Percentiles rank a stretch among this genome's conserved stretches.
These are phyloP conservation scores for Chymomyza fuscimana DNA, from an alignment of 2,888 invertebrate species.

Conservation along the genomic window DNA sequence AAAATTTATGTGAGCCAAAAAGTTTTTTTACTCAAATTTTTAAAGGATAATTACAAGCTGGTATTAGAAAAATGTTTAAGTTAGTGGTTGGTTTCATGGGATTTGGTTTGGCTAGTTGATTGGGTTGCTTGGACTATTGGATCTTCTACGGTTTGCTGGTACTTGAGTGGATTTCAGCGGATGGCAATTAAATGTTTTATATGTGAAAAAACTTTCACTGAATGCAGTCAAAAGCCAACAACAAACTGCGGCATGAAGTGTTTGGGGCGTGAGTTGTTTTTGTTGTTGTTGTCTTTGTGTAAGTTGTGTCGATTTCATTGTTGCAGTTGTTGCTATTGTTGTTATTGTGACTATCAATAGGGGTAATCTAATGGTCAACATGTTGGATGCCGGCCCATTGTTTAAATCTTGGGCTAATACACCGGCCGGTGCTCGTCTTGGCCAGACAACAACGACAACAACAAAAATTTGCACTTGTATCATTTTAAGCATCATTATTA, in stretches of 20 bases:
- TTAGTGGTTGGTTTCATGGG: no score
- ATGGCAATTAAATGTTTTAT: slow-evolving; percentile 6
- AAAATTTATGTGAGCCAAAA: no score
- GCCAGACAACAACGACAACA: neutral
- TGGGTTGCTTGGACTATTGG: neutral
- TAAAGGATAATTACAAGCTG: no score
- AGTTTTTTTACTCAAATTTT: no score
- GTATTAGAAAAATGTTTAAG: no score
- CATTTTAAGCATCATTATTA: neutral
- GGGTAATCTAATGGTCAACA: slow-evolving; percentile 1
- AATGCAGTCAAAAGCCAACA: neutral
- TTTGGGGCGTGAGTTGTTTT: neutral
- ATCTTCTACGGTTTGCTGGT: neutral
- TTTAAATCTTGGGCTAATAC: neutral
- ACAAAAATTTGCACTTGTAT: neutral
- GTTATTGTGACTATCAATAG: neutral
- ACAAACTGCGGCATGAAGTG: neutral
- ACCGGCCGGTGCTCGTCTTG: neutral
- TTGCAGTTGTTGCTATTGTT: neutral
- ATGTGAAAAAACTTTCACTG: slow-evolving; percentile 15
- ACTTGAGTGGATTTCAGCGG: neutral
- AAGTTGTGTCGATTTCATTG: neutral
- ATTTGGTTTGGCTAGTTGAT: no score
- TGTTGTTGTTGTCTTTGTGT: neutral
- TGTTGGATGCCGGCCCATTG: neutral